These are phyloP conservation scores for Pseudorectes ferrugineus DNA, from an alignment of 2,113 vertebrate species.

Conservation along the genomic window DNA sequence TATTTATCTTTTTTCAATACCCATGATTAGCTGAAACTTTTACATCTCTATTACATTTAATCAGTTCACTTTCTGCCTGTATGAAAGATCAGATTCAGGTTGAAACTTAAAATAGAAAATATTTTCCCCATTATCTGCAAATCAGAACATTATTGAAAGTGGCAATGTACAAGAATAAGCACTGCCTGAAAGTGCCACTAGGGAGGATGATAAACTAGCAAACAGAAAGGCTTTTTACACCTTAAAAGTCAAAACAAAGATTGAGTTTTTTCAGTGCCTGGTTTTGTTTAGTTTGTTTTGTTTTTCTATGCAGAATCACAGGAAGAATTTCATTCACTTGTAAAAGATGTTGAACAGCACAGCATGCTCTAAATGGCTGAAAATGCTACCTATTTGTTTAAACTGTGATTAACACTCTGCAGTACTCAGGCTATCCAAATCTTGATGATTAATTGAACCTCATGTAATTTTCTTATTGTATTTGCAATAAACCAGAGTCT, in stretches of 20 bases:
- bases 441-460: conserved; percentile 7
- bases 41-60: neutral
- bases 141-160: conserved; percentile 21
- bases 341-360: neutral
- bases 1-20: neutral
- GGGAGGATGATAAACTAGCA: neutral
- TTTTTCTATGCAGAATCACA: neutral
- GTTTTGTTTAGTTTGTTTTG: neutral
- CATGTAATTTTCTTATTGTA: neutral
- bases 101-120: conserved; percentile 31
- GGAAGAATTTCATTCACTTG: conserved; percentile 14
- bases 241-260: neutral
- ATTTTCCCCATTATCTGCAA: conserved; percentile 23
- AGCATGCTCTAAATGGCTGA: neutral
- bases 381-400: conserved; percentile 27
- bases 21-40: neutral
- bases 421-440: neutral
- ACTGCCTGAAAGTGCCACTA: neutral
- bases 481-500: neutral
- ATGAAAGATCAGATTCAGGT: conserved; percentile 2
- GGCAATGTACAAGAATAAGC: neutral
- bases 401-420: conserved; percentile 21
- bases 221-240: neutral
- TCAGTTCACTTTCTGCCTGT: neutral
- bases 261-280: neutral